Evolutionary conservation across 1,140 invertebrate genomes (phyloP).

Genomic region (Zaprionus ghesquierei): DNA sequence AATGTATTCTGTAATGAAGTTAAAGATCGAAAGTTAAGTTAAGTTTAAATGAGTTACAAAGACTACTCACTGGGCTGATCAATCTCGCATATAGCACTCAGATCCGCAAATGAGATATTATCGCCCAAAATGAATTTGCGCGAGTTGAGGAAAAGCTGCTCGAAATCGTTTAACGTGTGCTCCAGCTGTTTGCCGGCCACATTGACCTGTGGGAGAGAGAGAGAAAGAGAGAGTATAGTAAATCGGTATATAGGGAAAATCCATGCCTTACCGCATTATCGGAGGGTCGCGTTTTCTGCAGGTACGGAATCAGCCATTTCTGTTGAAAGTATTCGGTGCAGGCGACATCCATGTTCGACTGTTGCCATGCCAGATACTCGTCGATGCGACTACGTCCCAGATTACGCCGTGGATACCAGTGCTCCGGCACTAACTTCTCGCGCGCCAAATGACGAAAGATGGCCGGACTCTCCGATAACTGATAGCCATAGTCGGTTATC

Average conservation of each 20-base stretch:
- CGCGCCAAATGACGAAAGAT: slow-evolving; percentile 85
- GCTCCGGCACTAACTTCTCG: slow-evolving; percentile 85
- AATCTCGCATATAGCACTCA: slow-evolving; percentile 91
- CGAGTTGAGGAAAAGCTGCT: slow-evolving; percentile 86
- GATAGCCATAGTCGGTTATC: slow-evolving; percentile 90
- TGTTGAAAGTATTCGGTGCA: slow-evolving; percentile 88
- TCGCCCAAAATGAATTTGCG: slow-evolving; percentile 88
- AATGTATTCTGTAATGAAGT: slow-evolving; percentile 83
- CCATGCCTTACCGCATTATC: slow-evolving; percentile 67
- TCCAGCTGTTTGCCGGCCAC: slow-evolving; percentile 84
- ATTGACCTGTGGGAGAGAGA: slow-evolving; percentile 50
- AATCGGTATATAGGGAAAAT: too few relatives aligned
- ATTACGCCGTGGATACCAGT: slow-evolving; percentile 89
- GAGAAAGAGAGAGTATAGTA: background rate
- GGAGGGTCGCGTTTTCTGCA: slow-evolving; percentile 80
- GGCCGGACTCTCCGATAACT: slow-evolving; percentile 89
- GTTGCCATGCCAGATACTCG: slow-evolving; percentile 95
- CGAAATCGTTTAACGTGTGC: slow-evolving; percentile 85
- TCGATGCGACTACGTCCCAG: slow-evolving; percentile 88
- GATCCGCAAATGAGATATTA: slow-evolving; percentile 89
- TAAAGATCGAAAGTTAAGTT: slow-evolving; percentile 1
- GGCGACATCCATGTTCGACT: slow-evolving; percentile 87
- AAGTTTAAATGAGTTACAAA: background rate
- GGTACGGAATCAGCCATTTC: slow-evolving; percentile 84
- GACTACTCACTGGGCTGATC: slow-evolving; percentile 88